A percentile compares a stretch with the other conserved stretches of the same genome.
Evolutionary conservation across 1,140 invertebrate species (phyloP).

Genomic region (Leptopilina clavipes): DNA sequence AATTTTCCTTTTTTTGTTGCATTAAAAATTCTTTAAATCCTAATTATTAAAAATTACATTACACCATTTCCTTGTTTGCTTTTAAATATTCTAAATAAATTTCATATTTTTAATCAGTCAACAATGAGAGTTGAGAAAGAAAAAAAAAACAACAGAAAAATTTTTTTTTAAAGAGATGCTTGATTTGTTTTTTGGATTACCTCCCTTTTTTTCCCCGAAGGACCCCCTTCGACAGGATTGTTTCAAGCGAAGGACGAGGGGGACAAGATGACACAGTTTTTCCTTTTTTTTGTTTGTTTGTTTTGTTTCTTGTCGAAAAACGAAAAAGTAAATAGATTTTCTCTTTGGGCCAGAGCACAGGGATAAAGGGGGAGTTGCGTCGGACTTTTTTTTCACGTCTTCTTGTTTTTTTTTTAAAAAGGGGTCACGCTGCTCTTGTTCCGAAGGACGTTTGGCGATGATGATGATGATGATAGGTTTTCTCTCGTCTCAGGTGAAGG

Average conservation of each 20-base stretch:
- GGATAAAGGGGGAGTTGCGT: conserved; percentile 49
- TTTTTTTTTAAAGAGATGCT: no score
- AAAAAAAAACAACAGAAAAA: no score
- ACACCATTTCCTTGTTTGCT: no score
- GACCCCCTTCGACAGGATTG: conserved; percentile 3
- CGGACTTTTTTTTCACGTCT: conserved; percentile 34
- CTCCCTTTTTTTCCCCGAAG: no score
- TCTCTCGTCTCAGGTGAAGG: conserved; percentile 28
- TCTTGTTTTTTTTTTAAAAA: neutral
- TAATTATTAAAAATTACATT: conserved; percentile 32
- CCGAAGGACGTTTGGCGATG: conserved; percentile 41
- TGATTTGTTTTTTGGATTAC: no score
- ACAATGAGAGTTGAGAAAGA: no score
- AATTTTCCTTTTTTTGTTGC: neutral
- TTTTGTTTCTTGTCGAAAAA: conserved; percentile 1
- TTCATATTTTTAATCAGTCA: no score
- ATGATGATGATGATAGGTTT: conserved; percentile 38
- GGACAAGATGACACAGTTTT: conserved; percentile 30
- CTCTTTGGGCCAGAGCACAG: conserved; percentile 24
- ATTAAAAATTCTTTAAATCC: conserved; percentile 11
- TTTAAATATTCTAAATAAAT: no score
- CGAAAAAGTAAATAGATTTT: neutral
- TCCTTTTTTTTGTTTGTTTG: neutral
- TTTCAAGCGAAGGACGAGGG: conserved; percentile 15
- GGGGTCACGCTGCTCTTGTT: conserved; percentile 15